Evolutionary conservation across 2,888 invertebrate genomes (phyloP), one percentile per base, ranked within the genome.

Genomic region (Petrolisthes cinctipes): DNA sequence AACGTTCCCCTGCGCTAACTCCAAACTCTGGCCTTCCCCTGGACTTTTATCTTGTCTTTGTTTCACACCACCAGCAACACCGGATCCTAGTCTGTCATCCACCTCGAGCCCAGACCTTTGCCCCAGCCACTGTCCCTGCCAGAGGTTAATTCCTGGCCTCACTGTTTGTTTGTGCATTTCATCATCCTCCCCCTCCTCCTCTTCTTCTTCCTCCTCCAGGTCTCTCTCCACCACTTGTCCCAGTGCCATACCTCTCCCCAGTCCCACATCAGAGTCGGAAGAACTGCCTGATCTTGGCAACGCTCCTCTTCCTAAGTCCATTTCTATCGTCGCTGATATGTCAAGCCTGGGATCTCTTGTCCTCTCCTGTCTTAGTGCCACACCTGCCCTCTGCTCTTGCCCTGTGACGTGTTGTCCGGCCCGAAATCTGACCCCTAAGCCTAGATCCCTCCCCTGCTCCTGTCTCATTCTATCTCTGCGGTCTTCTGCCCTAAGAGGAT

Each of bases 401-500:
- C 71, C n/a, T 14, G 71, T 71, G 14, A 1, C 14, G 20, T 20
- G 14, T 20, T 71, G 71, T 71, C 20, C 11, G 14, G 23, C 4
- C 56, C n/a, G 79, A 11, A 17, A 53, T 79, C 79, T n/a, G 80
- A 14, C 17, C 80, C 37, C 37, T 17, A n/a, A 71, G 6, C 20
- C 71, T n/a, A n/a, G 6, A n/a, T 11, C 71, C 20, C 20, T n/a
- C 1, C 17, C 20, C 71, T 11, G 14, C 71, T n/a, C 71, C n/a
- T 14, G 71, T 71, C 20, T 71, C 14, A 71, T 20, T 71, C 71
- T 71, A 4, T 71, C 20, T 4, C 37, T 54, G 54, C 56, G 56
- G 79, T 53, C 56, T 17, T 79, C 79, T n/a, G 80, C 54, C 17
- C 80, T n/a, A 11, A 80, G 81, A 7, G 81, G 81, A 14, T 66